Conservation (phyloP, 1,140 invertebrate species). For the Asobara japonica region DNA sequence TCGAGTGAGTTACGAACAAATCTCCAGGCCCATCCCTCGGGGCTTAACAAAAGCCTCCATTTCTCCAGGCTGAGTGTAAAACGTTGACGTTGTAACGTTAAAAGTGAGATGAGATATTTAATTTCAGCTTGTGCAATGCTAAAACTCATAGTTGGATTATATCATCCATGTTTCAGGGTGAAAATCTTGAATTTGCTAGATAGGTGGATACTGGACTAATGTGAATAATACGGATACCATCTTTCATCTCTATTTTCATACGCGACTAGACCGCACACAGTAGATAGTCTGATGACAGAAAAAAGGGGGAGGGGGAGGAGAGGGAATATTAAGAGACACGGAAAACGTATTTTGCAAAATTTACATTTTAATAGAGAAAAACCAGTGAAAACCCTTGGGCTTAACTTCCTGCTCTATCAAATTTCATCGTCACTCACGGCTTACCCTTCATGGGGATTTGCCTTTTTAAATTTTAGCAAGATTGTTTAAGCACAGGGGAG, state of each 20-base stretch:
- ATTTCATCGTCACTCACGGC: constrained; percentile 16
- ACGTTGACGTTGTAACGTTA: not conserved
- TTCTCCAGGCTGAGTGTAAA: not conserved
- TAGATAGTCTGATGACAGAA: constrained; percentile 10
- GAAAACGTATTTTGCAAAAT: constrained; percentile 28
- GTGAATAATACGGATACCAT: constrained; percentile 20
- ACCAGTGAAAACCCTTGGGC: not conserved
- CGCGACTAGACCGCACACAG: not conserved
- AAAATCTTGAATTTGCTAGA: not conserved
- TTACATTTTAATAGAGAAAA: constrained; percentile 33
- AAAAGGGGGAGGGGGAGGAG: too few species aligned
- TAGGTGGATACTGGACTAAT: not conserved
- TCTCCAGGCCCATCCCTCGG: not conserved
- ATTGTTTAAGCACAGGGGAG: not conserved
- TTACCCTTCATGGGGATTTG: not conserved
- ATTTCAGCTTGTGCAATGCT: not conserved
- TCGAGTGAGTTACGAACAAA: constrained; percentile 14
- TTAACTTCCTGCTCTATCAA: constrained; percentile 26
- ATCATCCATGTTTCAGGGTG: not conserved
- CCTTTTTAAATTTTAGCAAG: not conserved
- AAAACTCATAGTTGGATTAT: not conserved
- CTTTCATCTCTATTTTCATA: constrained; percentile 10
- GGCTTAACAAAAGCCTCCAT: not conserved
- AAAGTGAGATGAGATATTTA: constrained; percentile 10
- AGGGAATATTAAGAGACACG: constrained; percentile 27